Evolutionary conservation across 2,888 invertebrate genomes (phyloP), one percentile per base, ranked within the genome.

Genomic region (Hedya salicella): DNA sequence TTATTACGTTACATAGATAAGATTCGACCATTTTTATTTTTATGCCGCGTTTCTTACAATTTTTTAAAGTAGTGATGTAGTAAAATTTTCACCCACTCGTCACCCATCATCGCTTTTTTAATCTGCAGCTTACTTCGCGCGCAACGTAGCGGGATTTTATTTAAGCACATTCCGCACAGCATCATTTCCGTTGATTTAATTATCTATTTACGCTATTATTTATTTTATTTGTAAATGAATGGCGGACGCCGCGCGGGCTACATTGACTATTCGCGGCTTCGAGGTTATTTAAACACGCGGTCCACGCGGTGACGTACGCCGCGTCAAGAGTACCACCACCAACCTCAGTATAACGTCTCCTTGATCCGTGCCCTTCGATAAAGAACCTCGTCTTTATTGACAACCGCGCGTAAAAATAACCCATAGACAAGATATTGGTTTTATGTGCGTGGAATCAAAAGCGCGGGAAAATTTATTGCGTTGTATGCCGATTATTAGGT

Each of bases 231-330:
- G 50, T 57, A 64, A 52, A 64, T 59, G 64, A 50, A 57, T 64
- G 57, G 57, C 57, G 64, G 88, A 86, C 83, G 88, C 88, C 89
- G 80, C 77, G 85, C 87, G 79, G 87, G 78, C 88, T 89, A 71
- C 69, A 70, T 72, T 76, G 75, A 78, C 78, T 80, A 71, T 73
- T 74, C 75, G 67, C 75, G 80, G 81, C 82, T 80, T 78, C 81
- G 78, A 78, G 80, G 79, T 78, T 84, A 85, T 87, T 84, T 88
- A 81, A 84, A 86, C 83, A 84, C 75, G 78, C 75, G 77, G 77
- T 85, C 86, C 83, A 84, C 75, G 78, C 75, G 77, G 77, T 85
- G 87, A 86, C 85, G 87, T 85, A 77, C 75, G 67, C 66, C 76
- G 70, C 71, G 56, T 70, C 70, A 71, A 75, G 73, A 79, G 72